Base-by-base conservation (phyloP, 2,113 vertebrate genomes). In the Pseudonaja textilis region DNA sequence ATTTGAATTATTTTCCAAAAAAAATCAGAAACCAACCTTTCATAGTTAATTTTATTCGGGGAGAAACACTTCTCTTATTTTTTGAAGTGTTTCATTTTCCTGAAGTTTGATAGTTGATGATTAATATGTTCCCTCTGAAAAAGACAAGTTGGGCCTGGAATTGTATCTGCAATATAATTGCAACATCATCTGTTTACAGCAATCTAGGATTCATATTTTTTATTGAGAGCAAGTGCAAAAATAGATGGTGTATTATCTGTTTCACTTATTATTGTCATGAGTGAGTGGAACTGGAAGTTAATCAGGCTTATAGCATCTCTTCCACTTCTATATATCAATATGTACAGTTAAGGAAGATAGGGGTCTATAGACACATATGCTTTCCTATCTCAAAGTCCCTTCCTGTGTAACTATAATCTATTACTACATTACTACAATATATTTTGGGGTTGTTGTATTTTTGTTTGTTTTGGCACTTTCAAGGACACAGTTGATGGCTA, bases 81-180 rank as follows among this genome's bases (percentile, higher is more conserved):
- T 18, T 45, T 42, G 29, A 14, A 29, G 85, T 0, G 0, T 25
- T 16, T 0, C 0, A 26, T 64, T 39, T 61, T n/a, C 85, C 90
- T 8, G 16, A 59, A 16, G 3, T 0, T 85, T 69, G 81, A 92
- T 89, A 56, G 18, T 39, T 90, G 52, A 54, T 25, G 26, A 81
- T 85, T 74, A 59, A 5, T 12, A 94, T 88, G 69, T 54, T 95
- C 34, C 47, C 56, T 94, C 94, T 93, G 8, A 1, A 52, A 93
- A 45, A 85, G 1, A 50, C 23, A 52, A 45, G 56, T 1, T 81
- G 16, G 69, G 16, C n/a, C 50, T 26, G 57, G 25, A 22, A 0
- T 89, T 5, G 89, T 54, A 23, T 47, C 86, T 50, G 8, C 26
- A 14, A 20, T 23, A 86, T 59, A 59, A 59, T 50, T 59, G 26